Evolutionary conservation across 2,888 invertebrate genomes (phyloP).

Genomic region (Calameuta pallipes): DNA sequence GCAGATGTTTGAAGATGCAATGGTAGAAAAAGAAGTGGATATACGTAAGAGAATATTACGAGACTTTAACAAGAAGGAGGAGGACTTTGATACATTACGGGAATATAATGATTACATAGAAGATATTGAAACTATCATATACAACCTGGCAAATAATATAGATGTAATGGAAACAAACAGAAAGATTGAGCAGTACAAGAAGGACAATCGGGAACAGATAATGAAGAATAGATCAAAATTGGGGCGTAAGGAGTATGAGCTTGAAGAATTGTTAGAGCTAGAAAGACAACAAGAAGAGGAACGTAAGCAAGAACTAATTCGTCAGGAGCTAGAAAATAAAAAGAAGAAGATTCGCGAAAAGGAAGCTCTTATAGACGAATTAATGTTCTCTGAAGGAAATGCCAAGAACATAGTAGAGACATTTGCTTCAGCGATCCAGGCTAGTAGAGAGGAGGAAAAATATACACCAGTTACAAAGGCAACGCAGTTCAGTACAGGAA

Average conservation of each 20-base stretch:
- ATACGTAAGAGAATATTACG: slow-evolving; percentile 88
- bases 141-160: slow-evolving; percentile 89
- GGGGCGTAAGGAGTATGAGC: slow-evolving; percentile 84
- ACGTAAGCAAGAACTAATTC: slow-evolving; percentile 77
- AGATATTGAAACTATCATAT: slow-evolving; percentile 92
- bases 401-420: slow-evolving; percentile 88
- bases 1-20: slow-evolving; percentile 95
- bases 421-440: slow-evolving; percentile 79
- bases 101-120: slow-evolving; percentile 98
- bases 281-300: slow-evolving; percentile 83
- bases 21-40: slow-evolving; percentile 97
- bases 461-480: slow-evolving; percentile 68
- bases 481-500: slow-evolving; percentile 87
- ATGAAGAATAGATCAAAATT: slow-evolving; percentile 82
- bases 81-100: slow-evolving; percentile 84
- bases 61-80: slow-evolving; percentile 95
- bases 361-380: slow-evolving; percentile 93
- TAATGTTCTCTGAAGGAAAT: slow-evolving; percentile 92
- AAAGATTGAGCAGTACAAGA: slow-evolving; percentile 90
- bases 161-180: slow-evolving; percentile 90
- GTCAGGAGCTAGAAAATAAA: slow-evolving; percentile 74
- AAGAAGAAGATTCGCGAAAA: slow-evolving; percentile 87
- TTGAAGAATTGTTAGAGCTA: slow-evolving; percentile 86
- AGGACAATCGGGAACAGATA: slow-evolving; percentile 87
- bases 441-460: slow-evolving; percentile 74